Base-by-base conservation (phyloP, 2,797 vertebrate species). In the Sebastes steindachneri region DNA sequence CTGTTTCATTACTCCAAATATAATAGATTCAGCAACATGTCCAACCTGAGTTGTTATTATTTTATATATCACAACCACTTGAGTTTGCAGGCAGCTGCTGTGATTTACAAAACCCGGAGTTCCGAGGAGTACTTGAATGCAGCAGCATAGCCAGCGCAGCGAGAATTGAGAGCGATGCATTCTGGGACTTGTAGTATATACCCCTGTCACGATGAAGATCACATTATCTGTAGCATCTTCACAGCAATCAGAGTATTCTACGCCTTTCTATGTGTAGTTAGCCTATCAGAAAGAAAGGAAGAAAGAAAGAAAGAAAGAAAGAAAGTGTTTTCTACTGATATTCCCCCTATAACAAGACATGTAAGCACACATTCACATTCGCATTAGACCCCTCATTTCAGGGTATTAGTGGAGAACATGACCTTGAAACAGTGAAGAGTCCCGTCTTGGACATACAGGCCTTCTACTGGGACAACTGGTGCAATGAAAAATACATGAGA, bases 141-240 rank as follows among this genome's bases (percentile, higher is more conserved):
- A 79, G 3, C 92, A 4, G 4, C 69, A 63, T 5, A 45, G 71
- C 60, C 69, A 84, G 70, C 73, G 54, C 68, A 75, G 67, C 37
- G 28, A 85, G 69, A 79, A 64, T 51, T 10, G 4, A 10, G 12
- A 35, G 80, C 80, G 33, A n/a, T 5, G 96, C 92, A 95, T 95
- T 80, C 28, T 94, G 96, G 96, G 95, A 86, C 9, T 74, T 93
- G 96, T 93, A 95, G 96, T 95, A 23, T 1, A 25, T 73, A 1
- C 5, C 4, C 23, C 4, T 9, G 67, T 91, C 73, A 93, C 81
- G 84, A 4, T 53, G 9, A 48, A 62, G 3, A 57, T 51, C 19
- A 7, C 17, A 55, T 75, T 62, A 73, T 59, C 17, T 7, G 15
- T 1, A 53, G 28, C 41, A 60, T 71, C 25, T 37, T 73, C 23